Evolutionary conservation across 1,140 invertebrate species (phyloP).

Genomic region (Drosophila nigromelanica): DNA sequence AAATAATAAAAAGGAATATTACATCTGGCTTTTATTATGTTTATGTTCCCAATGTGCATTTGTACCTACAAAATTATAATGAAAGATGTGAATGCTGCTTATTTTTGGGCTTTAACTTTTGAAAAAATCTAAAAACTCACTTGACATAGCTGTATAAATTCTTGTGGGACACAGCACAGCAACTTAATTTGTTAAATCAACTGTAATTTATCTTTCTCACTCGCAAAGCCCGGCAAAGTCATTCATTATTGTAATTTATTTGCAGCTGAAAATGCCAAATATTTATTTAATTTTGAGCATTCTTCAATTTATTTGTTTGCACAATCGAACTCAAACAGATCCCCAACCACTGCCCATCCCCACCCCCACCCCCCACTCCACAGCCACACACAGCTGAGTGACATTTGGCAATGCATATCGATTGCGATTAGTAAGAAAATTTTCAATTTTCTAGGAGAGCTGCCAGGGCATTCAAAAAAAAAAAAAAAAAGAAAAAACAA

Average conservation of each 20-base stretch:
- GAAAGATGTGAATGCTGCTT: no score
- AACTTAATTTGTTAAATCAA: constrained; percentile 79
- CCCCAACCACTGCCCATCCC: constrained; percentile 4
- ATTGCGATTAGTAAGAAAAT: constrained; percentile 81
- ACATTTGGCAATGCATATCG: constrained; percentile 81
- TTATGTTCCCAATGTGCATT: no score
- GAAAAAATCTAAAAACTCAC: background rate
- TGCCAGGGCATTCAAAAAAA: constrained; percentile 52
- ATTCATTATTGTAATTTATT: constrained; percentile 83
- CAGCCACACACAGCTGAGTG: no score
- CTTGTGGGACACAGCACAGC: background rate
- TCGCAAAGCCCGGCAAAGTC: constrained; percentile 48
- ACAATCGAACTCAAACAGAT: constrained; percentile 57
- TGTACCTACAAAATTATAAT: no score
- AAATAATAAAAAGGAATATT: no score
- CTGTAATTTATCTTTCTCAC: constrained; percentile 74
- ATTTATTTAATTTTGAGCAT: constrained; percentile 81
- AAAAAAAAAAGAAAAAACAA: constrained; percentile 37
- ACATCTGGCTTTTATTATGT: no score
- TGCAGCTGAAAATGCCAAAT: constrained; percentile 77
- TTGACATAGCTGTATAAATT: background rate
- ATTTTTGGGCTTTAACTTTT: no score
- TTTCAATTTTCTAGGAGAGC: constrained; percentile 73
- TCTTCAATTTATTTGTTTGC: constrained; percentile 82
- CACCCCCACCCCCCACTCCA: constrained; percentile 4